Evolutionary conservation across 2,797 vertebrate genomes (phyloP).

Genomic region (Enteromius radiatus): DNA sequence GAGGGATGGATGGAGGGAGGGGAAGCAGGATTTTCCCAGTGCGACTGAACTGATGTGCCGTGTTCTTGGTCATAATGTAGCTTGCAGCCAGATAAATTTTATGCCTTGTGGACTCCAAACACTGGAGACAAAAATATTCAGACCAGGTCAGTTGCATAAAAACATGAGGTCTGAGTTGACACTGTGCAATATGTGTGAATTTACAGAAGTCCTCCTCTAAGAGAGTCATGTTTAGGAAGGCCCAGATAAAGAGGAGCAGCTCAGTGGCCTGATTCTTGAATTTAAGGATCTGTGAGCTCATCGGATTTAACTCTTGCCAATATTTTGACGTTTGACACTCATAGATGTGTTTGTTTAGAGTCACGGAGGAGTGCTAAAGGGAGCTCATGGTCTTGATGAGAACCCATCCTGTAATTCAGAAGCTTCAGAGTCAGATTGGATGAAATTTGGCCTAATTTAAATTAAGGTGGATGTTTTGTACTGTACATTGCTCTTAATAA

Average conservation of each 20-base stretch:
- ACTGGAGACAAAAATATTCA: neutral
- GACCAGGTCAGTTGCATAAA: conserved; percentile 18
- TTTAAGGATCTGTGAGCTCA: conserved; percentile 20
- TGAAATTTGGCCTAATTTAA: conserved; percentile 51
- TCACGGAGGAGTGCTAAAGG: conserved; percentile 10
- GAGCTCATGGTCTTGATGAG: neutral
- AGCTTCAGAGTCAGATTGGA: conserved; percentile 9
- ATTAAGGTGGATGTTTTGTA: conserved; percentile 69
- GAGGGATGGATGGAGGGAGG: conserved; percentile 16
- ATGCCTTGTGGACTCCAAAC: conserved; percentile 28
- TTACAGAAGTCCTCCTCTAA: neutral
- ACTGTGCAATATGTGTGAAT: conserved; percentile 44
- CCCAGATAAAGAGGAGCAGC: conserved; percentile 26
- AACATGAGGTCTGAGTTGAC: conserved; percentile 33
- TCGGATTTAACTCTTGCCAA: conserved; percentile 42
- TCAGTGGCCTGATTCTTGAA: conserved; percentile 1
- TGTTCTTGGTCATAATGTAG: conserved; percentile 29
- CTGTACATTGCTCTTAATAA: conserved; percentile 67
- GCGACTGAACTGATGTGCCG: conserved; percentile 18
- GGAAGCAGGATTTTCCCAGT: conserved; percentile 17
- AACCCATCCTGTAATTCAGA: neutral
- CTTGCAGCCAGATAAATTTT: conserved; percentile 14
- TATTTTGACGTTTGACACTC: conserved; percentile 27
- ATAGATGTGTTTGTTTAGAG: conserved; percentile 28
- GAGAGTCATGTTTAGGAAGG: conserved; percentile 17